Evolutionary conservation across 2,888 invertebrate species (phyloP), one percentile per base, ranked within the genome.

Genomic region (Himalopsyche tibetana): DNA sequence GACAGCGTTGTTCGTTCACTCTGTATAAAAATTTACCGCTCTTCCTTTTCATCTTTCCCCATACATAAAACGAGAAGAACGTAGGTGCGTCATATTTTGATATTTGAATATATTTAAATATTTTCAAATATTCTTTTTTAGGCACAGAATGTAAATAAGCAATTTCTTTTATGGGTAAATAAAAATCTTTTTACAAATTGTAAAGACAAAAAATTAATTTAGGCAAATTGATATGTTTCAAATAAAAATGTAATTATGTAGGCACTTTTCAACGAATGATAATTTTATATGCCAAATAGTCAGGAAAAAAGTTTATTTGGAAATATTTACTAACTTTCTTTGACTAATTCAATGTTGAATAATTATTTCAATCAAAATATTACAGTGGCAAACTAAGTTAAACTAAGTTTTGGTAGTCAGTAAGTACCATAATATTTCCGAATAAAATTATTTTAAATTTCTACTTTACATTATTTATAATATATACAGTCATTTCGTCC

Each of bases 71-170:
- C 11, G 63, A 63, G 63, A 63, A n/a, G 28, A n/a, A 8, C 9
- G 8, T 28, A 0, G 28, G 28, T 28, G 19, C 8, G 9, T n/a
- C 1, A n/a, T 56, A 56, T 56, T 56, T 56, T 6, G 5, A 5
- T 56, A n/a, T 19, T 56, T n/a, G n/a, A 56, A 56, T 63, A 63
- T 63, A 63, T 63, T 63, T 19, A 19, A 63, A 19, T 63, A 63
- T 19, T 63, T 63, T 19, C 4, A 19, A 63, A 8, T 28, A 19
- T 63, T 63, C 63, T 19, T 63, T 17, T 63, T 63, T 63, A 19
- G 63, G 28, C 63, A 8, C 19, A 63, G 19, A 63, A 63, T 63
- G 28, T 19, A 63, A 28, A 63, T 63, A 19, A 63, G 19, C 9
- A 6, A 63, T 15, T 19, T 28, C 63, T 63, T 63, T 17, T 51